Conservation (phyloP, 2,888 invertebrate genomes). For the Epicampocera succincta region DNA sequence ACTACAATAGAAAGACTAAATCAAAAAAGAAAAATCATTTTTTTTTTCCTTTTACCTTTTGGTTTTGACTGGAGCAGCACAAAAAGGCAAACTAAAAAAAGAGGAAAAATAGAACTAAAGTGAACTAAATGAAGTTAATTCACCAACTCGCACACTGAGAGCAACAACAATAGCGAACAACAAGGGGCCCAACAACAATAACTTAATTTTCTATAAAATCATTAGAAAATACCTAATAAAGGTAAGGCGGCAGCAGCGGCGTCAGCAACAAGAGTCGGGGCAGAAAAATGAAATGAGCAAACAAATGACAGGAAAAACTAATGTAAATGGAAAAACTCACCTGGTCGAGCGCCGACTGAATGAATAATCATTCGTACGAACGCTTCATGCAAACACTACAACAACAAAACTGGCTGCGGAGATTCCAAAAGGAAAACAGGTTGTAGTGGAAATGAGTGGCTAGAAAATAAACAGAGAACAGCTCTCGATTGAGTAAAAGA, state of each 20-base stretch:
- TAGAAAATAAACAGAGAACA: constrained; percentile 49
- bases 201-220: constrained; percentile 30
- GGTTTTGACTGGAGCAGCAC: constrained; percentile 12
- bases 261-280: neutral
- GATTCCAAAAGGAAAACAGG: constrained; percentile 67
- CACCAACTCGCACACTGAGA: constrained; percentile 31
- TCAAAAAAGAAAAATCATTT: constrained; percentile 30
- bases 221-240: constrained; percentile 24
- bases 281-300: constrained; percentile 34
- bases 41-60: too few species aligned
- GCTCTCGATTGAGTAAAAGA: constrained; percentile 37
- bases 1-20: constrained; percentile 1
- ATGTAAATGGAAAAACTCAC: constrained; percentile 63
- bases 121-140: constrained; percentile 60
- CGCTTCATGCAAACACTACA: constrained; percentile 32
- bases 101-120: constrained; percentile 29
- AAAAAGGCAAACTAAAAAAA: neutral
- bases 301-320: constrained; percentile 68
- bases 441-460: constrained; percentile 54
- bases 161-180: constrained; percentile 44
- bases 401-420: constrained; percentile 12
- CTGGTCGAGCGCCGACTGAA: constrained; percentile 43
- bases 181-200: constrained; percentile 9
- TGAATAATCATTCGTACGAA: neutral
- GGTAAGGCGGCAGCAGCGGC: constrained; percentile 6